Percentiles rank a stretch among this genome's conserved stretches.
Evolutionary conservation across 2,888 invertebrate species (phyloP).

Genomic region (Aspidiotus destructor): DNA sequence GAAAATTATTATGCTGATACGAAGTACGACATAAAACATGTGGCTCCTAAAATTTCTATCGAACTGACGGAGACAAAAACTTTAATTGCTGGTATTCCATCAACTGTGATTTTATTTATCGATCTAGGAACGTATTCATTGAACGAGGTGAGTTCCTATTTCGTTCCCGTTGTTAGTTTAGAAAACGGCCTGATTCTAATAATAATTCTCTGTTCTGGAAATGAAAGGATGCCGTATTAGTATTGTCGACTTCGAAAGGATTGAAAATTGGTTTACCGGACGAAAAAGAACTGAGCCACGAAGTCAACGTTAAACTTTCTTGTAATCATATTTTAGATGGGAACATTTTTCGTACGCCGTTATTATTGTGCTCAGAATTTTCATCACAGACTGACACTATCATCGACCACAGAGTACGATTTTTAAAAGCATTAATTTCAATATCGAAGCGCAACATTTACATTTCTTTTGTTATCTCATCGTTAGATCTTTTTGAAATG

Average conservation of each 20-base stretch:
- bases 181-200: not conserved
- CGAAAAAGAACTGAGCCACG: not conserved
- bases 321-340: not conserved
- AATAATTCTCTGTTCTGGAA: not conserved
- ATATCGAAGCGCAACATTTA: not conserved
- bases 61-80: slow-evolving; percentile 44
- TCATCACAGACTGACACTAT: slow-evolving; percentile 61
- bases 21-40: slow-evolving; percentile 47
- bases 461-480: not conserved
- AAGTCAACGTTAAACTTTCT: slow-evolving; percentile 9
- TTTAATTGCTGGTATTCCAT: slow-evolving; percentile 70
- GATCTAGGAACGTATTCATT: slow-evolving; percentile 69
- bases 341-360: slow-evolving; percentile 51
- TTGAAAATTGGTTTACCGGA: slow-evolving; percentile 17
- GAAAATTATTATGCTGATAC: slow-evolving; percentile 54
- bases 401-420: slow-evolving; percentile 59
- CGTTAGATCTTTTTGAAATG: slow-evolving; percentile 59
- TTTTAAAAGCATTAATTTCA: slow-evolving; percentile 8
- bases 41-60: slow-evolving; percentile 14
- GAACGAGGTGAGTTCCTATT: slow-evolving; percentile 49
- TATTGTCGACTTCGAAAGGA: slow-evolving; percentile 21
- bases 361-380: slow-evolving; percentile 53
- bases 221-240: slow-evolving; percentile 17
- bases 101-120: slow-evolving; percentile 63
- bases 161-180: not conserved